Percentiles rank a stretch among this genome's conserved stretches.
phyloP scores from a whole-genome alignment of 1,140 invertebrate genomes.

The Semibalanus balanoides region DNA sequence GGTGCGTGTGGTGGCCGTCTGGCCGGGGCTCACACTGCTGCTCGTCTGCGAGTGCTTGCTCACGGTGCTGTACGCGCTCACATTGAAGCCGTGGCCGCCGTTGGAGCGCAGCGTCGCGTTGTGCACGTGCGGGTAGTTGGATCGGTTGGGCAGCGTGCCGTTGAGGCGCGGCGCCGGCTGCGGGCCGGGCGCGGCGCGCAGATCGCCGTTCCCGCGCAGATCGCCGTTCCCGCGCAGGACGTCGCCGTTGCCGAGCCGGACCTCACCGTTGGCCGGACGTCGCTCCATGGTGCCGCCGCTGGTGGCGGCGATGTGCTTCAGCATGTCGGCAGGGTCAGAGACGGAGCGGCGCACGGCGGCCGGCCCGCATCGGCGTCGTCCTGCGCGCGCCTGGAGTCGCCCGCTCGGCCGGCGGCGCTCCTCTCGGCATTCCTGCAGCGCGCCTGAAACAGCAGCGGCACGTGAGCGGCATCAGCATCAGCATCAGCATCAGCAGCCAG shows the following conservation, averaged over 20 bases:
- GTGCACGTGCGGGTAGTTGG: too few relatives aligned
- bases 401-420: too few relatives aligned
- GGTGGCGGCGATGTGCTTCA: too few relatives aligned
- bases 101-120: not conserved
- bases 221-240: not conserved
- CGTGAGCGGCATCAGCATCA: too few relatives aligned
- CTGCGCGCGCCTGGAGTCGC: too few relatives aligned
- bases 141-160: not conserved
- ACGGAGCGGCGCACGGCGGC: too few relatives aligned
- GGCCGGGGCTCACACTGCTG: constrained; percentile 16
- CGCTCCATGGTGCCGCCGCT: not conserved
- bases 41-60: not conserved
- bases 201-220: not conserved
- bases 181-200: not conserved
- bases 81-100: not conserved
- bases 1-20: constrained; percentile 17
- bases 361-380: too few relatives aligned
- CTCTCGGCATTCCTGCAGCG: too few relatives aligned
- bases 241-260: not conserved
- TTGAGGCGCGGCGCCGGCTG: not conserved
- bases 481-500: too few relatives aligned
- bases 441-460: too few relatives aligned
- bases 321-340: too few relatives aligned
- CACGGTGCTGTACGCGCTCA: too few relatives aligned
- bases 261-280: not conserved